Conservation (phyloP, 2,797 vertebrate species). For the Ambastaia sidthimunki region DNA sequence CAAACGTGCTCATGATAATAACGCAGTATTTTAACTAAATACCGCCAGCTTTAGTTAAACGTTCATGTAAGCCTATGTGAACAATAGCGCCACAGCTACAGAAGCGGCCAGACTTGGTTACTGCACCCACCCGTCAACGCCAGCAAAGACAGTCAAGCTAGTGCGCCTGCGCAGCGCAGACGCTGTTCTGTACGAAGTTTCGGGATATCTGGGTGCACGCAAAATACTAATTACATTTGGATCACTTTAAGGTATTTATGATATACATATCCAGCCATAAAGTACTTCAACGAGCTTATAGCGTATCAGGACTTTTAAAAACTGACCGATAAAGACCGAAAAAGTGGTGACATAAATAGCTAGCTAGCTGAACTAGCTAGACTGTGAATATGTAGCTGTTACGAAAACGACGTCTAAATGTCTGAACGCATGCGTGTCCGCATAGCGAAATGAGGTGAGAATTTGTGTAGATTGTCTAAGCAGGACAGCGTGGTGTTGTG, state of each 20-base stretch:
- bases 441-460: background rate
- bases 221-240: slow-evolving; percentile 20
- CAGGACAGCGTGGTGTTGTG: background rate
- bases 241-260: slow-evolving; percentile 38
- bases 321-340: background rate
- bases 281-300: too few relatives aligned
- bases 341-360: slow-evolving; percentile 25
- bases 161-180: slow-evolving; percentile 57
- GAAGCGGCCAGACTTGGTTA: slow-evolving; percentile 29
- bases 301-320: background rate
- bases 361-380: slow-evolving; percentile 34
- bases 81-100: slow-evolving; percentile 41
- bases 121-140: slow-evolving; percentile 33
- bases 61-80: slow-evolving; percentile 23
- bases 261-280: background rate
- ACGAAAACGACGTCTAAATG: slow-evolving; percentile 27
- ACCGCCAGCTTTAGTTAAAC: slow-evolving; percentile 24
- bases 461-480: background rate
- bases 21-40: background rate
- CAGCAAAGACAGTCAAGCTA: slow-evolving; percentile 24
- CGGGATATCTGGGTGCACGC: slow-evolving; percentile 45
- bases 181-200: slow-evolving; percentile 61
- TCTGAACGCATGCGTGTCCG: background rate
- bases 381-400: slow-evolving; percentile 22
- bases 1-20: background rate